Evolutionary conservation across 1,140 invertebrate species (phyloP), one percentile per base, ranked within the genome.

Genomic region (Ptiloglossa arizonensis): DNA sequence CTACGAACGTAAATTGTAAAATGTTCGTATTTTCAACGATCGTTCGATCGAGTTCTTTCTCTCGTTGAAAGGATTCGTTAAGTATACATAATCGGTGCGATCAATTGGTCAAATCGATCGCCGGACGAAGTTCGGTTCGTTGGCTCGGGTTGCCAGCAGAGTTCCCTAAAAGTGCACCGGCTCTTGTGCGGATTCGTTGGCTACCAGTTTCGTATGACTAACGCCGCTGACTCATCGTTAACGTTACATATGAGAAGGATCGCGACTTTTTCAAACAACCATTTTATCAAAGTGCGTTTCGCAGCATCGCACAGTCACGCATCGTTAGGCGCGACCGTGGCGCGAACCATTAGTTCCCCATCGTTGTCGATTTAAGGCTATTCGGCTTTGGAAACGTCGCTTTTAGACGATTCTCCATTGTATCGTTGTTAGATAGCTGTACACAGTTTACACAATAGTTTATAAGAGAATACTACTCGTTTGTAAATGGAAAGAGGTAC

Each of bases 141-240:
- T 82, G 68, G 75, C 54, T 81, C 83, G 78, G 57, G 44, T 86
- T 81, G 77, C 73, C 57, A 72, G 74, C 56, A 83, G 70, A 83
- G 83, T 66, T 77, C 86, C 86, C 86, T 86, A 87, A 87, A 87
- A 87, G 86, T 87, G 86, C 86, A 48, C 38, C 67, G 46, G 81
- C 79, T 86, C 69, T 87, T 87, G 83, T 87, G 81, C 70, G 87
- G 87, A 87, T 87, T 87, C 86, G 46, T 70, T 82, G 75, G 32
- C 74, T 82, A 66, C 66, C 64, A 87, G 86, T 86, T 83, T 86
- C 83, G 79, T 81, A 82, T 87, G 87, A 87, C 86, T 87, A 87
- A 87, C 63, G 52, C 68, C 54, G 70, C 66, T 83, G 82, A 85
- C 46, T 85, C 83, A 85, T 84, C 63, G 48, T 83, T 56, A n/a